A percentile compares a stretch with the other conserved stretches of the same genome.
phyloP scores from a whole-genome alignment of 1,140 invertebrate genomes.

The Habropoda laboriosa region DNA sequence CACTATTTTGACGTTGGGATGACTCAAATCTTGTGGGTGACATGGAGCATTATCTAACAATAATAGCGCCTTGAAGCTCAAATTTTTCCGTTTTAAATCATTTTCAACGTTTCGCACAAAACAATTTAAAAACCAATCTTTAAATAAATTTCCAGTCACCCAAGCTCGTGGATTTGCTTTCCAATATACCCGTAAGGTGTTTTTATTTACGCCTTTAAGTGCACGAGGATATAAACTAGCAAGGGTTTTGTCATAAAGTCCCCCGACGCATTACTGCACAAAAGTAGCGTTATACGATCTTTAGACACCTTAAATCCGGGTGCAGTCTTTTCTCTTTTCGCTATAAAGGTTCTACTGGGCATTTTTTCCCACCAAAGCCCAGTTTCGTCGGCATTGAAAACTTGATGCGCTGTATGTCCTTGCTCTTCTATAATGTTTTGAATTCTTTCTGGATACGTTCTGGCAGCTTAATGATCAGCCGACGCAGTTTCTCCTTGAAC shows the following conservation, averaged over 20 bases:
- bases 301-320: too few species aligned
- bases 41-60: constrained; percentile 80
- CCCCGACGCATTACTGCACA: too few species aligned
- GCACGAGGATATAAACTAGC: too few species aligned
- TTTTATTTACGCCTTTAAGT: constrained; percentile 65
- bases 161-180: constrained; percentile 53
- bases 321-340: too few species aligned
- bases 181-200: constrained; percentile 19
- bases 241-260: too few species aligned
- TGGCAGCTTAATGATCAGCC: constrained; percentile 69
- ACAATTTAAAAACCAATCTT: constrained; percentile 60
- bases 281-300: too few species aligned
- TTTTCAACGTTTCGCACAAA: constrained; percentile 67
- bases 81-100: constrained; percentile 68
- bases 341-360: too few species aligned
- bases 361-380: too few species aligned
- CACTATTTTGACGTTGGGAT: constrained; percentile 64
- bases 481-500: constrained; percentile 72
- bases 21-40: constrained; percentile 68
- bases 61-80: constrained; percentile 76
- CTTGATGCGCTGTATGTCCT: too few species aligned
- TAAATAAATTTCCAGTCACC: constrained; percentile 70
- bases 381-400: too few species aligned
- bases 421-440: constrained; percentile 73
- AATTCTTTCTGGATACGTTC: constrained; percentile 70